phyloP scores from a whole-genome alignment of 2,888 invertebrate genomes.

The Podabrus alpinus region DNA sequence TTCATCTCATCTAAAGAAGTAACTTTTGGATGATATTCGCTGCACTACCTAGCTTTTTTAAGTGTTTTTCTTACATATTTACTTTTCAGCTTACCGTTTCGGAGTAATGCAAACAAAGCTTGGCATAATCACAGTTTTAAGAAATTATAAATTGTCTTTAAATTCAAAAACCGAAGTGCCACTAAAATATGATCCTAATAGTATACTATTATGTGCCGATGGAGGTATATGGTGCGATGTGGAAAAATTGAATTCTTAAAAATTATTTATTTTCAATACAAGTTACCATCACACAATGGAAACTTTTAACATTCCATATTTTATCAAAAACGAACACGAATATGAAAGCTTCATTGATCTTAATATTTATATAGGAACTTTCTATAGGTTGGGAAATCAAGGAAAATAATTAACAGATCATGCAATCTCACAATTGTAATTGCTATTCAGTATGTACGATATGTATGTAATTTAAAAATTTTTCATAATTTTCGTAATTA shows the following conservation, averaged over 20 bases:
- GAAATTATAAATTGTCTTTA: slow-evolving; percentile 31
- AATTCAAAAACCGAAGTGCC: slow-evolving; percentile 19
- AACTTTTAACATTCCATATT: no score
- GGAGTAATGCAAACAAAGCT: slow-evolving; percentile 38
- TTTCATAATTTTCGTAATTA: neutral
- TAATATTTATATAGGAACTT: neutral
- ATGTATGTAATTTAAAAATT: neutral
- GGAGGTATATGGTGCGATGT: slow-evolving; percentile 26
- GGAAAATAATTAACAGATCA: neutral
- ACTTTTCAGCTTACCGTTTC: slow-evolving; percentile 36
- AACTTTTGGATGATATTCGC: no score
- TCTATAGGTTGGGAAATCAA: neutral
- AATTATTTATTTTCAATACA: neutral
- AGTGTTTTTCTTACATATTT: neutral
- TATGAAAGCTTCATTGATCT: neutral
- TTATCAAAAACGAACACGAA: no score
- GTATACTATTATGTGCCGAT: slow-evolving; percentile 4
- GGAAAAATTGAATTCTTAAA: neutral
- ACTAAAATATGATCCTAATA: slow-evolving; percentile 12
- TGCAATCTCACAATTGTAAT: neutral
- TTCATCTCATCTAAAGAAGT: no score
- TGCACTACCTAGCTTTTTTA: no score
- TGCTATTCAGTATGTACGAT: neutral
- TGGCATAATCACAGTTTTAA: slow-evolving; percentile 32
- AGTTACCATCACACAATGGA: no score